Evolutionary conservation across 2,113 vertebrate genomes (phyloP), one percentile per base, ranked within the genome.

Genomic region (Forbesichthys papilliferus): DNA sequence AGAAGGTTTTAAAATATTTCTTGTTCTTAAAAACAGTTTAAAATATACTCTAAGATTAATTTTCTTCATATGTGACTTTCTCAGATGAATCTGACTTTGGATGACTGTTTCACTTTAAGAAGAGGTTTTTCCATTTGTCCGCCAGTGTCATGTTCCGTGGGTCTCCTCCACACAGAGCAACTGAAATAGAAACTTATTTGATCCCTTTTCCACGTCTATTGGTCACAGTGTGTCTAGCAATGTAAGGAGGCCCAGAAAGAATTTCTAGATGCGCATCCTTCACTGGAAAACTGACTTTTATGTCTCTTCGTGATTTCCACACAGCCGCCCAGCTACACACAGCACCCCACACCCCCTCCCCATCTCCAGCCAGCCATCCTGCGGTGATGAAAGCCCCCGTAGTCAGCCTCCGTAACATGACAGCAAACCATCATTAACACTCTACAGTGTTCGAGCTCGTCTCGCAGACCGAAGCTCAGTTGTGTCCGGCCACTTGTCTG

Each of bases 361-460:
- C 78, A 61, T 58, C 71, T 78, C 73, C 80, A 86, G 73, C 66
- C 34, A 67, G 70, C 75, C 74, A 71, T 68, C 75, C 73, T 79
- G 65, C 36, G 9, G 56, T 73, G 84, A 87, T 86, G 84, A 89
- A 87, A 87, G 84, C 73, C 61, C 46, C 78, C 78, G 77, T 64
- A 75, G 82, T 84, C 80, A 79, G 75, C 75, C 68, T 68, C 69
- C 61, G 71, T 83, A 81, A 75, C 73, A n/a, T 83, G 81, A 81
- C 79, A 85, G 73, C 49, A 73, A 81, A 74, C 78, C 83, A 81
- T 87, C 84, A 87, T 85, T 85, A 82, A 87, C 84, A 81, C 83
- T 74, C 14, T 5, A 27, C 2, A 76, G 75, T 11, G 57, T 64
- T 75, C 66, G 75, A 73, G 69, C 58, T 68, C 69, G 73, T 84